Conservation (phyloP, 2,888 invertebrate species). For the Suillia variegata region DNA sequence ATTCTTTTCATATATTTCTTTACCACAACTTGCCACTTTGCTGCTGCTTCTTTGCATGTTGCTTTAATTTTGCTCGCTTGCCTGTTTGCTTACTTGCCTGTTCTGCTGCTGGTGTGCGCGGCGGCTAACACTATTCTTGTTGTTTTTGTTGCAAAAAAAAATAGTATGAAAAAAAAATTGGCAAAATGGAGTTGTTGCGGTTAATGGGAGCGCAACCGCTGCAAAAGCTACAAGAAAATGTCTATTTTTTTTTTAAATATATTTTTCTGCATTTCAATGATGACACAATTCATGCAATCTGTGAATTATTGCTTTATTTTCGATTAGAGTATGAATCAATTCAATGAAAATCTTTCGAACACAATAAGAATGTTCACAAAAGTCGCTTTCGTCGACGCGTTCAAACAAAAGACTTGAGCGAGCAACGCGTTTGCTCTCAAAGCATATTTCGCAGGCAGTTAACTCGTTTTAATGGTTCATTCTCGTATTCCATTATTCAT, state of each 20-base stretch:
- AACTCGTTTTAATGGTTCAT: background rate
- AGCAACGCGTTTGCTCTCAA: too few relatives aligned
- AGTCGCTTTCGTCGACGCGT: too few relatives aligned
- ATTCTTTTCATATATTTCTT: too few relatives aligned
- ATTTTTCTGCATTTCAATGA: background rate
- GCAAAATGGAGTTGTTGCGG: conserved; percentile 35
- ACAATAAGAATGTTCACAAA: too few relatives aligned
- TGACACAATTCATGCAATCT: conserved; percentile 11
- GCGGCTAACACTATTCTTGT: background rate
- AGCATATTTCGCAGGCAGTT: background rate
- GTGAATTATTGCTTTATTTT: background rate
- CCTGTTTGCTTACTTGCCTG: background rate
- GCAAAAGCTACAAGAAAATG: conserved; percentile 13
- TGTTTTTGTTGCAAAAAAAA: too few relatives aligned
- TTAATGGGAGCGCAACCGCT: conserved; percentile 20
- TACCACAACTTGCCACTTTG: background rate
- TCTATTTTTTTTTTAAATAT: background rate
- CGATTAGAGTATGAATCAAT: too few relatives aligned
- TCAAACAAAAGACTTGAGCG: too few relatives aligned
- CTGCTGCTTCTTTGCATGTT: background rate
- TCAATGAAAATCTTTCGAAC: too few relatives aligned
- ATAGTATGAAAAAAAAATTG: too few relatives aligned
- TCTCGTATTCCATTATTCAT: background rate
- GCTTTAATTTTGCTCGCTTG: background rate
- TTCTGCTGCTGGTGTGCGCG: background rate